These are phyloP conservation scores for Paratilapia polleni DNA, from an alignment of 2,113 vertebrate species.

Conservation along the genomic window DNA sequence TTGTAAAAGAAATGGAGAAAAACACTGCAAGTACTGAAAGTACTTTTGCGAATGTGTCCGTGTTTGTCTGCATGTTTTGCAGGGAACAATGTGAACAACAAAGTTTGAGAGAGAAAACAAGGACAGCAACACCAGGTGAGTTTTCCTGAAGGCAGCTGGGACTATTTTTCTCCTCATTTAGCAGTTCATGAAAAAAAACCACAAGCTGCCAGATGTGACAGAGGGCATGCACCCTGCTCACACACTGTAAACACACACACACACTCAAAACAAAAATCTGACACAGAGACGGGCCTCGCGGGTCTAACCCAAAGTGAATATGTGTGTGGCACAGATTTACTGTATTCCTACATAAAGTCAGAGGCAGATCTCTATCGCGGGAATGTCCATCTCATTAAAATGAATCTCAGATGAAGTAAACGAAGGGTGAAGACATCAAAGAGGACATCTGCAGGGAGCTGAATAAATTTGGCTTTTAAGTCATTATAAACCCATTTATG, in stretches of 20 bases:
- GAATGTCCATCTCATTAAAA: conserved; percentile 64
- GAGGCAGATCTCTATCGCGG: conserved; percentile 57
- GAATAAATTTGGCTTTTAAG: conserved; percentile 61
- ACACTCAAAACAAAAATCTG: conserved; percentile 9
- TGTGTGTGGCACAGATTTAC: conserved; percentile 46
- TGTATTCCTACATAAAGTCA: conserved; percentile 44
- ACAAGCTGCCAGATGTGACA: conserved; percentile 73
- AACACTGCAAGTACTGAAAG: background rate
- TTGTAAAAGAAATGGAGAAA: background rate
- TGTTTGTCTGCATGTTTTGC: background rate
- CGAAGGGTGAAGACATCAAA: conserved; percentile 61
- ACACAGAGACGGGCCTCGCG: conserved; percentile 12
- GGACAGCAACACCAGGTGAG: conserved; percentile 65
- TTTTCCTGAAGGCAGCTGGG: conserved; percentile 64
- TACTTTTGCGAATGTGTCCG: background rate
- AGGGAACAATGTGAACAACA: conserved; percentile 23
- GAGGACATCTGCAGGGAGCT: conserved; percentile 41
- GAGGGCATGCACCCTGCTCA: conserved; percentile 58
- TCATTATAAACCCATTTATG: conserved; percentile 28
- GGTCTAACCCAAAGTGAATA: background rate
- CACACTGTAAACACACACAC: conserved; percentile 56
- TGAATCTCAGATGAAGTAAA: conserved; percentile 66
- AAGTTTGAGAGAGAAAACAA: conserved; percentile 20
- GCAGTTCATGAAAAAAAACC: conserved; percentile 72
- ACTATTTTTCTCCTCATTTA: conserved; percentile 77